phyloP scores from a whole-genome alignment of 1,140 invertebrate genomes.

The Diorhabda carinulata region DNA sequence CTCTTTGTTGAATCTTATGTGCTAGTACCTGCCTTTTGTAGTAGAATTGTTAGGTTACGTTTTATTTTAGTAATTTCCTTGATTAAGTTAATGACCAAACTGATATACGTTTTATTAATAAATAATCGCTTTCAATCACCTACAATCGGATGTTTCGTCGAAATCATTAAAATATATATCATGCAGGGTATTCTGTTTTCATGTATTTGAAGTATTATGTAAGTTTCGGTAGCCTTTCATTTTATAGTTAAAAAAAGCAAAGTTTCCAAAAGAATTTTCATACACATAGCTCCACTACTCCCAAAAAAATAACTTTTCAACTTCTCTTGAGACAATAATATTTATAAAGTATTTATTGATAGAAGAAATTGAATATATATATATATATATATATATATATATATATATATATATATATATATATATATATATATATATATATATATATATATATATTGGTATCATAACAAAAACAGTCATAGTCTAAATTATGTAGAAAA shows the following conservation, averaged over 20 bases:
- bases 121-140: neutral
- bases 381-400: too few relatives aligned
- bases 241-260: neutral
- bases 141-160: neutral
- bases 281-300: neutral
- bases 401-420: too few relatives aligned
- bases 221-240: neutral
- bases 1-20: slow-evolving; percentile 63
- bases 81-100: neutral
- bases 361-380: too few relatives aligned
- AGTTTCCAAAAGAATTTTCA: neutral
- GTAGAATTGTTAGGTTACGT: slow-evolving; percentile 23
- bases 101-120: neutral
- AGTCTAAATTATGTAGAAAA: too few relatives aligned
- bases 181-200: neutral
- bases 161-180: neutral
- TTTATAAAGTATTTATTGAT: too few relatives aligned
- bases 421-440: too few relatives aligned
- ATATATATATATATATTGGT: too few relatives aligned
- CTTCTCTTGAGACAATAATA: neutral
- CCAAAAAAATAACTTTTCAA: neutral
- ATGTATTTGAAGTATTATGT: neutral
- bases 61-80: neutral
- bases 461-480: too few relatives aligned
- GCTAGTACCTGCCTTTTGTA: slow-evolving; percentile 50